phyloP scores from a whole-genome alignment of 2,797 vertebrate species.

The Coregonus sp. region DNA sequence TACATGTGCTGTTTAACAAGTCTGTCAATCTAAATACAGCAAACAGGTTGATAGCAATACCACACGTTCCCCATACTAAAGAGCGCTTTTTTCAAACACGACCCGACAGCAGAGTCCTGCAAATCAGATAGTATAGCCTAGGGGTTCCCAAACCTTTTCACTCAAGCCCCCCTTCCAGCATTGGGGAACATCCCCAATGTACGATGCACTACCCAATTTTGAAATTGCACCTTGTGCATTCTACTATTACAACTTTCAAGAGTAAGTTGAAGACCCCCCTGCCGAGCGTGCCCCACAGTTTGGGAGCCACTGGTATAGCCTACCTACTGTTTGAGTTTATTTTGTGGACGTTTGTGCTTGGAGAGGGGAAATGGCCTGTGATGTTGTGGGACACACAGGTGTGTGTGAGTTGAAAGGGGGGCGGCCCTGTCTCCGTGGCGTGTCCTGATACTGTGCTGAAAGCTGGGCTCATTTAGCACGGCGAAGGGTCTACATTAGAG shows the following conservation, averaged over 20 bases:
- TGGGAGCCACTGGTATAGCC: neutral
- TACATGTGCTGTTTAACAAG: no score
- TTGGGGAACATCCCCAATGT: no score
- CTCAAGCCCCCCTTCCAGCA: no score
- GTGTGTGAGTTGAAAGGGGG: conserved; percentile 63
- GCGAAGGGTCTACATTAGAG: conserved; percentile 69
- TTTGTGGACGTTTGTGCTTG: conserved; percentile 14
- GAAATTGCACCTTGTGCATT: no score
- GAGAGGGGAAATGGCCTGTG: conserved; percentile 56
- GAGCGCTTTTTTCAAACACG: neutral
- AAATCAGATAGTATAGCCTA: neutral
- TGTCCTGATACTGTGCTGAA: conserved; percentile 63
- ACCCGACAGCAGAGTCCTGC: conserved; percentile 9
- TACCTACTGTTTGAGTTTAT: conserved; percentile 37
- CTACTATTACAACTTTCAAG: no score
- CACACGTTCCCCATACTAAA: conserved; percentile 7
- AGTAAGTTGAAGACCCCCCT: no score
- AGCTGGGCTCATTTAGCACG: conserved; percentile 65
- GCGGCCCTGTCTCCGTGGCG: conserved; percentile 17
- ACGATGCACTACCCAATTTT: no score
- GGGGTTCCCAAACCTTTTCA: no score
- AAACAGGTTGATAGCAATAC: neutral
- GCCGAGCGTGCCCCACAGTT: no score
- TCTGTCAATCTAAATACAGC: no score
- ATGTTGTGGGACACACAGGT: conserved; percentile 73